phyloP scores from a whole-genome alignment of 2,113 vertebrate genomes.

The Tenrec ecaudatus region DNA sequence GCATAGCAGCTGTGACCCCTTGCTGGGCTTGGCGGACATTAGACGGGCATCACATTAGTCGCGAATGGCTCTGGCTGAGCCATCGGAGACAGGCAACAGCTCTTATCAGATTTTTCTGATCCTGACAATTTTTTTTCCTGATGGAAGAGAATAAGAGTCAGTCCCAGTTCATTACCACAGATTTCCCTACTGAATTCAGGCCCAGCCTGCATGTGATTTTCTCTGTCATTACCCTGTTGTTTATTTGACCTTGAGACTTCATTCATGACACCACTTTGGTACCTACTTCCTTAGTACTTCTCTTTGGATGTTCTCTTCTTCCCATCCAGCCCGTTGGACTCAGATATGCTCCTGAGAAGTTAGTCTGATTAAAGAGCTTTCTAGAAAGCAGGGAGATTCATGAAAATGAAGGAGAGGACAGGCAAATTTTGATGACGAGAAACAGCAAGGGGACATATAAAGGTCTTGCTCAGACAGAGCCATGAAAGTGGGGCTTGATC shows the following conservation, averaged over 20 bases:
- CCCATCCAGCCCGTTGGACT: neutral
- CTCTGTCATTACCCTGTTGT: slow-evolving; percentile 42
- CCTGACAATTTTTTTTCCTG: slow-evolving; percentile 52
- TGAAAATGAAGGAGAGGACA: slow-evolving; percentile 36
- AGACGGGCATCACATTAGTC: slow-evolving; percentile 30
- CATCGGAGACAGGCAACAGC: neutral
- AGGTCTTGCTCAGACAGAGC: neutral
- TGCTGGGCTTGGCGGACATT: slow-evolving; percentile 52
- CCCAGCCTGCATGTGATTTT: neutral
- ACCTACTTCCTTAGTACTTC: neutral
- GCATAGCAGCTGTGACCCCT: slow-evolving; percentile 68
- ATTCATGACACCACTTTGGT: neutral
- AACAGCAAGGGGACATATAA: neutral
- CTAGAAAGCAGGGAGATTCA: slow-evolving; percentile 4
- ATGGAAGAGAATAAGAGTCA: slow-evolving; percentile 21
- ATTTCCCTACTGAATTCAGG: slow-evolving; percentile 29
- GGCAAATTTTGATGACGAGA: neutral
- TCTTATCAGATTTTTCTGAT: slow-evolving; percentile 13
- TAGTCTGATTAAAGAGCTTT: neutral
- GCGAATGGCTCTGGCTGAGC: neutral
- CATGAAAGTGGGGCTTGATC: no score
- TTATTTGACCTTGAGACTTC: slow-evolving; percentile 31
- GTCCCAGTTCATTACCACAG: slow-evolving; percentile 59
- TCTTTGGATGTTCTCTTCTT: neutral
- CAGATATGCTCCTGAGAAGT: neutral